A percentile compares a stretch with the other conserved stretches of the same genome.
Conservation (phyloP, 2,888 invertebrate species). For the Hybos culiciformis region DNA sequence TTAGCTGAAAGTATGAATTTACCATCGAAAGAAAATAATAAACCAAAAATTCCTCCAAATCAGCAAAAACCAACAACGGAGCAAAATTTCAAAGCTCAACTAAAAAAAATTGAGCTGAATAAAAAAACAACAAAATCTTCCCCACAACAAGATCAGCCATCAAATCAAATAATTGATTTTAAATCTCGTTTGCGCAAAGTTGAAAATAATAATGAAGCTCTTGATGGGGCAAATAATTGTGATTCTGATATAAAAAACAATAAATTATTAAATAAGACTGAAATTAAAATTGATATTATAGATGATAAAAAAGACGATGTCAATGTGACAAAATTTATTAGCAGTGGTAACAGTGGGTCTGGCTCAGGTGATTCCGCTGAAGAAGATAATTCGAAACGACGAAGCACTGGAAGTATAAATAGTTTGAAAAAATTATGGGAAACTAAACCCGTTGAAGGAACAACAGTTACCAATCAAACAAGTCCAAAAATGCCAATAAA, state of each 20-base stretch:
- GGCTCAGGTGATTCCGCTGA: slow-evolving; percentile 14
- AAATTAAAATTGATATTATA: slow-evolving; percentile 34
- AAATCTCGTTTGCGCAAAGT: slow-evolving; percentile 74
- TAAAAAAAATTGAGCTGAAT: slow-evolving; percentile 62
- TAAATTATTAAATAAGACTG: slow-evolving; percentile 31
- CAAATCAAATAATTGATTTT: slow-evolving; percentile 55
- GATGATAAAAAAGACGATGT: slow-evolving; percentile 10
- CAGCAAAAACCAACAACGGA: slow-evolving; percentile 15
- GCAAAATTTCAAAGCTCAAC: slow-evolving; percentile 44
- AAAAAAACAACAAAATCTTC: too few species aligned
- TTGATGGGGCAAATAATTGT: not conserved
- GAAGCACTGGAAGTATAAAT: slow-evolving; percentile 84
- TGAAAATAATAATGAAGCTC: slow-evolving; percentile 36
- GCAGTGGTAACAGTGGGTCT: slow-evolving; percentile 11
- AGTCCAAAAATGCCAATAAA: not conserved
- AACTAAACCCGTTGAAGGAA: slow-evolving; percentile 40
- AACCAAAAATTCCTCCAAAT: slow-evolving; percentile 11
- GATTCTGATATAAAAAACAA: slow-evolving; percentile 15
- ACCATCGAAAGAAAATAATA: slow-evolving; percentile 28
- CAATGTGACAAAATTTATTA: slow-evolving; percentile 25
- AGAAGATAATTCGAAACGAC: slow-evolving; percentile 61
- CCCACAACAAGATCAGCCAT: slow-evolving; percentile 44
- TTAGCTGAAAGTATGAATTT: slow-evolving; percentile 71
- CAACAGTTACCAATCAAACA: slow-evolving; percentile 9
- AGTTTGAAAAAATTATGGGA: slow-evolving; percentile 89